Evolutionary conservation across 2,113 vertebrate species (phyloP), one percentile per base, ranked within the genome.

Genomic region (Sigmodon hispidus): DNA sequence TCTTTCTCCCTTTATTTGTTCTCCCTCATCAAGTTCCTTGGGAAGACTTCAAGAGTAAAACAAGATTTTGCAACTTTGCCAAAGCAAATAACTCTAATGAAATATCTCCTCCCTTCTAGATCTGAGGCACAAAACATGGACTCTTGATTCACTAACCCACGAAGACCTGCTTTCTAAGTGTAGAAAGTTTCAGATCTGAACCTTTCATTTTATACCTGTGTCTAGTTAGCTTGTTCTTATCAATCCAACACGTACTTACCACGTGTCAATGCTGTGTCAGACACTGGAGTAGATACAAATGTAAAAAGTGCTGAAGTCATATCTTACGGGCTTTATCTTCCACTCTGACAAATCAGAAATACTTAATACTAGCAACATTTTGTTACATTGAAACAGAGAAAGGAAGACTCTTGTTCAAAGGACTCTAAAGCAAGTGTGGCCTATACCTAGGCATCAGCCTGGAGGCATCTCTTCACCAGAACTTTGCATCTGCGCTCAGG

Each of bases 101-200:
- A 86, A 76, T 48, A 13, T 73, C 55, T 89, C 21, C 65, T 61
- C 61, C 50, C 29, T 70, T 90, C 63, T 86, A 95, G 50, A 86
- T 84, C 57, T 3, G 57, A 83, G n/a, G 31, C 80, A 73, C 31
- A 93, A 93, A 95, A 90, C 40, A 77, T 90, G 48, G 70, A 92
- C 67, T 94, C 70, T 95, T 89, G 79, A 90, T 89, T 94, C 52
- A 77, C 72, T 87, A 94, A 76, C 73, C 79, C 95, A 89, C 63
- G 79, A 87, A 91, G 63, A 87, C 79, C 70, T 89, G 57, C n/a
- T 76, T 92, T 91, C 83, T 86, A 67, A 55, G 59, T 92, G 73
- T 69, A 84, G 76, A 31, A 91, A 79, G 69, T 92, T 93, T 31
- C 26, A 43, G 16, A 87, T 93, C 55, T 73, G 79, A 89, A 84